Evolutionary conservation across 1,140 invertebrate genomes (phyloP).

Genomic region (Bursaphelenchus mucronatus): DNA sequence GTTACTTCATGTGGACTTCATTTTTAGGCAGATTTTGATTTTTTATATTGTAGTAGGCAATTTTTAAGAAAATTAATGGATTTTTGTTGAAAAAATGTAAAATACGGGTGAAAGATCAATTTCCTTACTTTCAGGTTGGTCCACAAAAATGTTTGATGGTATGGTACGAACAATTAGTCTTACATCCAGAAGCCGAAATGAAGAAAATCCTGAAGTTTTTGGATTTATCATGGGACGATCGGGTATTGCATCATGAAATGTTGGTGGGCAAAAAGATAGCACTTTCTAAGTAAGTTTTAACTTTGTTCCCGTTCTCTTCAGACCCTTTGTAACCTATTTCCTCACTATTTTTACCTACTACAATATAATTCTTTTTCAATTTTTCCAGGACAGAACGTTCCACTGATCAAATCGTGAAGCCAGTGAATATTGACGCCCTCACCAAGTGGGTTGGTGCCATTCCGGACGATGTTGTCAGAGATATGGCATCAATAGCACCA

Average conservation of each 20-base stretch:
- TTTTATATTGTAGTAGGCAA: neutral
- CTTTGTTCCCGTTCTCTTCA: neutral
- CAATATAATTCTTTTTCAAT: constrained; percentile 40
- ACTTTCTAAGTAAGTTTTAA: constrained; percentile 74
- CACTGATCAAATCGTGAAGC: constrained; percentile 96
- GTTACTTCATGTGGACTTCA: neutral
- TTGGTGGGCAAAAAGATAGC: constrained; percentile 90
- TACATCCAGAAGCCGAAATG: constrained; percentile 86
- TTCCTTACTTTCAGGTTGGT: constrained; percentile 69
- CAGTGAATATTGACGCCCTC: constrained; percentile 89
- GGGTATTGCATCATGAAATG: constrained; percentile 92
- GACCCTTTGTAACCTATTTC: constrained; percentile 8
- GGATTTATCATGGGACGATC: constrained; percentile 87
- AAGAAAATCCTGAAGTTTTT: constrained; percentile 82
- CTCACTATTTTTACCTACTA: constrained; percentile 5
- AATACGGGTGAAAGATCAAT: no score
- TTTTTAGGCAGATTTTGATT: constrained; percentile 1
- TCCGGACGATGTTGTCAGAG: constrained; percentile 77
- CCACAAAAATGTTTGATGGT: constrained; percentile 77
- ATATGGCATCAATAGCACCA: constrained; percentile 55
- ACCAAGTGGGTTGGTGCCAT: constrained; percentile 92
- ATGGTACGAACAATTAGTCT: constrained; percentile 91
- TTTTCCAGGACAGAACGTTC: constrained; percentile 83
- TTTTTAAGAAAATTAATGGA: no score
- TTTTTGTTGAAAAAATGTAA: no score